Base-by-base conservation (phyloP, 2,888 invertebrate genomes). In the Mechanitis mazaeus region DNA sequence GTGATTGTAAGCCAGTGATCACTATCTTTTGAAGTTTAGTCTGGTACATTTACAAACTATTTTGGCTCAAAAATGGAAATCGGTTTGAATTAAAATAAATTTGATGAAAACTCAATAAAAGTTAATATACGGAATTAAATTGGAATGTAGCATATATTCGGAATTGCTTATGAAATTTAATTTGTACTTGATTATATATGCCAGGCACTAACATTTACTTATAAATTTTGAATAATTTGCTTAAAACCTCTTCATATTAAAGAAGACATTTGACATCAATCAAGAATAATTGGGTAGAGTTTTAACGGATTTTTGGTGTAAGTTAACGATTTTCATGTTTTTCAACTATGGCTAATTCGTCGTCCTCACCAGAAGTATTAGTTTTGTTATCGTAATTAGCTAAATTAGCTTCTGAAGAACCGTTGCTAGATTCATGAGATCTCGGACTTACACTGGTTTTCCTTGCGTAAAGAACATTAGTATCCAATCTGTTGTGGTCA, bases 311-410 rank as follows among this genome's bases (percentile, higher is more conserved):
- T 28, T 50, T 50, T 65, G 60, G 61, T 54, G 50, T 63, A 59
- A 64, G 45, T 59, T 68, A 70, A 54, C 61, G 67, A 64, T 70
- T 71, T 67, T 85, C 81, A 67, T 74, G 81, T 66, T 72, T 75
- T 70, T 89, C 88, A 2, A 87, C 78, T 69, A 89, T 88, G 45
- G 89, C 89, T 69, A 90, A 70, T 71, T 89, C 89, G 45, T 90
- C 89, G 2, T 88, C 88, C 73, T 89, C 88, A 2, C 84, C 86
- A 0, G 88, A 88, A 0, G 87, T 87, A 59, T 87, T 87, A 0
- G 85, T 84, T 80, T 88, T 88, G 1, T 78, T 78, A 56, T 89
- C 87, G 45, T 76, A 80, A 54, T 84, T 78, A 0, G 77, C 81
- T 55, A 88, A 70, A 70, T 89, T 88, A 0, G 81, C 87, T 73